Conservation (phyloP, 2,113 vertebrate genomes). For the Lophius piscatorius region DNA sequence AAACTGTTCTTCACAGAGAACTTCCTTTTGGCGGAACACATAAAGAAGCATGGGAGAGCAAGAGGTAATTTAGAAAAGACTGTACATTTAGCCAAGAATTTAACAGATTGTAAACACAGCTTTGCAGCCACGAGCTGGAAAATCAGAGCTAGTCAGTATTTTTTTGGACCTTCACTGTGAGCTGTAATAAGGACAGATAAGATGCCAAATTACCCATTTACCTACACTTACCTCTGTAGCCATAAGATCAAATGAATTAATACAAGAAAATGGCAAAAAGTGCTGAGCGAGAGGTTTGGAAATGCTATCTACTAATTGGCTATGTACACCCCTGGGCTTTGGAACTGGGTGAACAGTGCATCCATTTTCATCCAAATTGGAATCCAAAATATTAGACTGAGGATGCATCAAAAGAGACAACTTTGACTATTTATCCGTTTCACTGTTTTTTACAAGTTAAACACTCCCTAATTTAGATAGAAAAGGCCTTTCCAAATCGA, state of each 20-base stretch:
- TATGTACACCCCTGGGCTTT: conserved; percentile 29
- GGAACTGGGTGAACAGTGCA: conserved; percentile 20
- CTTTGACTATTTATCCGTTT: background rate
- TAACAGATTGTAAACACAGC: conserved; percentile 38
- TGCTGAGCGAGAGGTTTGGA: conserved; percentile 53
- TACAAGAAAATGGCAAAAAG: conserved; percentile 31
- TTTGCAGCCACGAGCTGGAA: conserved; percentile 35
- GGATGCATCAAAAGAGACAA: background rate
- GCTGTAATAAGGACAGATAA: conserved; percentile 31
- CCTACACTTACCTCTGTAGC: conserved; percentile 37
- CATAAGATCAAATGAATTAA: conserved; percentile 43
- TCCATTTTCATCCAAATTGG: conserved; percentile 9
- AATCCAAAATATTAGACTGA: conserved; percentile 16
- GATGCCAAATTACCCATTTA: conserved; percentile 50
- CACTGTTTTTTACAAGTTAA: background rate
- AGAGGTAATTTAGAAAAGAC: conserved; percentile 37
- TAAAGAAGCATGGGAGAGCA: conserved; percentile 35
- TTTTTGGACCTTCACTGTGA: conserved; percentile 20
- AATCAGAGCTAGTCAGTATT: conserved; percentile 20
- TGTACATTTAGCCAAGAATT: conserved; percentile 42
- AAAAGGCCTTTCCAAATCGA: too few species aligned
- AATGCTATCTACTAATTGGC: conserved; percentile 55
- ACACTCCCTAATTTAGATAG: too few species aligned
- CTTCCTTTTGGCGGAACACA: conserved; percentile 28
- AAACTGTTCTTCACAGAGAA: conserved; percentile 37